phyloP scores from a whole-genome alignment of 2,113 vertebrate species.

The Spea multiplicata region DNA sequence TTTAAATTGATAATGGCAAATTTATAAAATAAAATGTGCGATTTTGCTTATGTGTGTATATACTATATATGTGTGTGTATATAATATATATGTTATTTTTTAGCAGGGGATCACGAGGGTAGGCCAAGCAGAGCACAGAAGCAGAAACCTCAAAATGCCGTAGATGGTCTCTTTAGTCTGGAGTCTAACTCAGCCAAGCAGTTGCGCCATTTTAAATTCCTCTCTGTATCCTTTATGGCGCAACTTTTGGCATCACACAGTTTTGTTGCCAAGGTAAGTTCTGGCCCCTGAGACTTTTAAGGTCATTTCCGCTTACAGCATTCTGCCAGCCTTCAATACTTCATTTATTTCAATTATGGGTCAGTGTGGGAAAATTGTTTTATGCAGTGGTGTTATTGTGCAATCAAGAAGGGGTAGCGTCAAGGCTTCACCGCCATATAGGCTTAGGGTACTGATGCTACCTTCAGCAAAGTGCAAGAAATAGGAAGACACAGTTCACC shows the following conservation, averaged over 20 bases:
- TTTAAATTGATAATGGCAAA: too few relatives aligned
- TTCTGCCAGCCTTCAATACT: too few relatives aligned
- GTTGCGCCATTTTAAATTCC: constrained; percentile 88
- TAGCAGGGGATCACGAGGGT: constrained; percentile 36
- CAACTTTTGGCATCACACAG: constrained; percentile 77
- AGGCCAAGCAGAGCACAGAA: constrained; percentile 44
- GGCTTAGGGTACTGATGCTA: too few relatives aligned
- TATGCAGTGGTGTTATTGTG: too few relatives aligned
- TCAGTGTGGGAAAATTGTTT: too few relatives aligned
- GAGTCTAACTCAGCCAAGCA: constrained; percentile 85
- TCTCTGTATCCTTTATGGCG: constrained; percentile 86
- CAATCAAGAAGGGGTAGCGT: too few relatives aligned
- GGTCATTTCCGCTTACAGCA: too few relatives aligned
- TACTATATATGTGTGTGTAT: too few relatives aligned
- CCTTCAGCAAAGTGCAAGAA: too few relatives aligned
- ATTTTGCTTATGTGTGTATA: neutral
- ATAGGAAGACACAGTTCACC: too few relatives aligned
- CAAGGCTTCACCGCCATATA: too few relatives aligned
- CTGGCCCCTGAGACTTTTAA: neutral
- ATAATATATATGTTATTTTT: neutral
- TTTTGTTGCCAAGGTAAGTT: constrained; percentile 85
- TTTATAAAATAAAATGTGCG: neutral
- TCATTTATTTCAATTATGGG: too few relatives aligned
- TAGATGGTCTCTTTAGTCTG: constrained; percentile 75
- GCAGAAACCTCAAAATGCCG: constrained; percentile 57